phyloP scores from a whole-genome alignment of 1,140 invertebrate species.

The Drosophila kepulauana region DNA sequence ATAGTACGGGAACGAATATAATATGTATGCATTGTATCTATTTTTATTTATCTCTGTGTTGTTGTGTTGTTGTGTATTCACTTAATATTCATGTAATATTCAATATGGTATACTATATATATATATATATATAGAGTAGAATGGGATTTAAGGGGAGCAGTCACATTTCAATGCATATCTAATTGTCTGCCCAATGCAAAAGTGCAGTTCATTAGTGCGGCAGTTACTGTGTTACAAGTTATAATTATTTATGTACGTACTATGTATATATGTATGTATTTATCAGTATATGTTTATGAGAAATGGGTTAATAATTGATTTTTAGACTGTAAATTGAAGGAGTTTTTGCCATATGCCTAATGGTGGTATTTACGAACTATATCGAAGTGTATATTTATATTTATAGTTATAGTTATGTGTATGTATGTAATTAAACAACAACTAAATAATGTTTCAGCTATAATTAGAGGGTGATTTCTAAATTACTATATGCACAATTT shows the following conservation, averaged over 20 bases:
- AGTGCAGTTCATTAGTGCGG: conserved; percentile 71
- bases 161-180: conserved; percentile 43
- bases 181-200: conserved; percentile 61
- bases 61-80: conserved; percentile 27
- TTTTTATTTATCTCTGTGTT: conserved; percentile 8
- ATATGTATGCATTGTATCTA: conserved; percentile 23
- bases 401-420: conserved; percentile 23
- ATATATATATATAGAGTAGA: not conserved
- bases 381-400: not conserved
- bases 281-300: conserved; percentile 11
- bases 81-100: conserved; percentile 45
- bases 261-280: conserved; percentile 9
- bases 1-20: conserved; percentile 53
- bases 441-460: conserved; percentile 59
- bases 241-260: conserved; percentile 3
- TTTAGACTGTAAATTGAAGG: conserved; percentile 66
- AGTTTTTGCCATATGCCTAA: conserved; percentile 62
- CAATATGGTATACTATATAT: conserved; percentile 21
- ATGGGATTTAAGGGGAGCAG: conserved; percentile 21
- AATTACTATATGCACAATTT: conserved; percentile 78
- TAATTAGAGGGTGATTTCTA: conserved; percentile 52
- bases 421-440: conserved; percentile 59
- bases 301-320: conserved; percentile 29
- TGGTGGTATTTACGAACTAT: conserved; percentile 56
- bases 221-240: conserved; percentile 9